Evolutionary conservation across 2,797 vertebrate species (phyloP), one percentile per base, ranked within the genome.

Genomic region (Eulemur albifrons): DNA sequence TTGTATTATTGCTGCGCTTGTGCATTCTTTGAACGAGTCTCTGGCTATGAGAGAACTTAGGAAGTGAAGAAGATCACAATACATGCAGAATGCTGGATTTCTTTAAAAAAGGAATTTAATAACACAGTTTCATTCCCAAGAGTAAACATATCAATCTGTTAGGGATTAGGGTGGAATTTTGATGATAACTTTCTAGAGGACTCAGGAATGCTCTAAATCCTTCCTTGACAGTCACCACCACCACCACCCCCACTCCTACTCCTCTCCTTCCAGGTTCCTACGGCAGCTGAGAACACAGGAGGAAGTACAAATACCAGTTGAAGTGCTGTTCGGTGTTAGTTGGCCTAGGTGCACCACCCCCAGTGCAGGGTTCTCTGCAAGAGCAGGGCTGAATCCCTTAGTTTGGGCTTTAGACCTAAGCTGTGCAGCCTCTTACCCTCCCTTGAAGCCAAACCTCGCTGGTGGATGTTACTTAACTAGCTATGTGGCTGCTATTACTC

Each of bases 121-220:
- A 72, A 90, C 82, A 83, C 80, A 80, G 65, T 72, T 94, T 89
- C 43, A 18, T 87, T 93, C 87, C 43, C 27, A 38, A 57, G 69
- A 75, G 57, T 80, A 93, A 90, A 88, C 14, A 59, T 82, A 83
- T 57, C 38, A 76, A 2, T 94, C 69, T 93, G 50, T 43, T 83
- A 72, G 50, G 84, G 88, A 72, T 88, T 88, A 95, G 70, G n/a
- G 25, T 88, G 27, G 93, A 93, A 94, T 95, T 90, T 95, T 96
- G 90, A 67, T 87, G 92, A 81, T 82, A 77, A 92, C 40, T 95
- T 84, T 25, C 70, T 72, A 30, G n/a, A 76, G 48, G 23, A 84
- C 25, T 75, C 48, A 77, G 61, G 84, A 94, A 95, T 73, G 27
- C 67, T 20, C 52, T 85, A 76, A 76, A 93, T 85, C 43, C 88